Base-by-base conservation (phyloP, 2,888 invertebrate species). In the Pristionchus arcanus region DNA sequence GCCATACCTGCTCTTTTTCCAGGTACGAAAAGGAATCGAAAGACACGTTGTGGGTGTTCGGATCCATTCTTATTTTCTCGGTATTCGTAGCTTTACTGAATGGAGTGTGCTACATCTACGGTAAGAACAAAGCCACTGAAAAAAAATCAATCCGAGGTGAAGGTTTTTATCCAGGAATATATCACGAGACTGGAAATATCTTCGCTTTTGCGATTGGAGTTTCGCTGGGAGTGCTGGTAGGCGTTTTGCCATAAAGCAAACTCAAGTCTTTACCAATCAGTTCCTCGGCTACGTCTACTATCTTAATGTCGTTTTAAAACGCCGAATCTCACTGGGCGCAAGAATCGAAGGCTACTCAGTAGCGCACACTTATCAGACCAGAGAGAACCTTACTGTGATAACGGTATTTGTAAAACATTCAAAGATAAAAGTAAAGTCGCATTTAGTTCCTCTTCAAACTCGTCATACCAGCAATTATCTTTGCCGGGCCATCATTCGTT, bases 21-120 rank as follows among this genome's bases (percentile, higher is more conserved):
- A 77, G 77, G 77, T 77, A 77, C 77, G 77, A 77, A 21, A 77
- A 42, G n/a, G 77, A 77, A 49, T 77, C 49, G 25, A 25, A 21
- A 13, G 77, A 77, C 25, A 77, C 77, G 15, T 9, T 77, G 21
- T 77, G 77, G 77, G 77, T 77, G 3, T 77, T 77, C n/a, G n/a
- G 31, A 5, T 7, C 19, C 1, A 42, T 77, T 25, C 77, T 42
- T 19, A 21, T 77, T 42, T 77, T 37, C 77, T 77, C 77, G 0
- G n/a, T 49, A 19, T 77, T 42, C n/a, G 42, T 49, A 42, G 77
- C 77, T 0, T n/a, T 77, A 15, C 42, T 77, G 49, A 77, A 77
- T 77, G 77, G 42, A n/a, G 37, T 77, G 21, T 77, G 77, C n/a
- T 77, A 42, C 16, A 42, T 77, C 25, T 77, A 77, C 34, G 77